Evolutionary conservation across 2,797 vertebrate species (phyloP).

Genomic region (Coracias cyanogaster): DNA sequence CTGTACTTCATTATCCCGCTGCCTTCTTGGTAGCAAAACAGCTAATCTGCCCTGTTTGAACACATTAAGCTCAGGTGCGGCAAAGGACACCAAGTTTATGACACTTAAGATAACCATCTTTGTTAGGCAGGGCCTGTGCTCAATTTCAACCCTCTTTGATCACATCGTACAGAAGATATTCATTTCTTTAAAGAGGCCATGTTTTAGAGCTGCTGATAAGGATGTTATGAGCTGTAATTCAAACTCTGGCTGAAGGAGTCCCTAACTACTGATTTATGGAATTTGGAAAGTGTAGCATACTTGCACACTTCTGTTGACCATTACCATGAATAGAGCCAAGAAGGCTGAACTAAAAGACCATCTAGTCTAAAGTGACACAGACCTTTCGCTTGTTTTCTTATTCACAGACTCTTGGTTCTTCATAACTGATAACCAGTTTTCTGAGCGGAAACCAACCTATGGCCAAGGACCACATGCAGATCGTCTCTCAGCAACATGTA

Average conservation of each 20-base stretch:
- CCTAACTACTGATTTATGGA: neutral
- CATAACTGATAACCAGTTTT: neutral
- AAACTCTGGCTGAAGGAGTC: neutral
- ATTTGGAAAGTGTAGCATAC: neutral
- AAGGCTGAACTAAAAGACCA: neutral
- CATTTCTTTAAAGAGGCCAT: neutral
- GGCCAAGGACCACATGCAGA: neutral
- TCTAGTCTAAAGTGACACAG: neutral
- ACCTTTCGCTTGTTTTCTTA: neutral
- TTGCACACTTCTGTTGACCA: neutral
- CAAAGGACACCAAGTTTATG: neutral
- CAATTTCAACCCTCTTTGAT: neutral
- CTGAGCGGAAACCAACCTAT: neutral
- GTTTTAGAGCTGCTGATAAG: neutral
- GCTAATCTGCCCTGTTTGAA: neutral
- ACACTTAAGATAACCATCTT: neutral
- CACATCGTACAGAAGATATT: neutral
- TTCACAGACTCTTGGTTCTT: neutral
- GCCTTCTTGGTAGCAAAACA: neutral
- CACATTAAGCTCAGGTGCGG: neutral
- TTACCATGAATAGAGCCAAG: accelerated
- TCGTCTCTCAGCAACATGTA: neutral
- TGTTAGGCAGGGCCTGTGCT: neutral
- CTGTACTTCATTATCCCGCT: neutral
- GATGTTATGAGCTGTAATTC: neutral